These are phyloP conservation scores for Phenganax stokvisi DNA, from an alignment of 92 coral and sea anemone genomes.

Conservation along the genomic window DNA sequence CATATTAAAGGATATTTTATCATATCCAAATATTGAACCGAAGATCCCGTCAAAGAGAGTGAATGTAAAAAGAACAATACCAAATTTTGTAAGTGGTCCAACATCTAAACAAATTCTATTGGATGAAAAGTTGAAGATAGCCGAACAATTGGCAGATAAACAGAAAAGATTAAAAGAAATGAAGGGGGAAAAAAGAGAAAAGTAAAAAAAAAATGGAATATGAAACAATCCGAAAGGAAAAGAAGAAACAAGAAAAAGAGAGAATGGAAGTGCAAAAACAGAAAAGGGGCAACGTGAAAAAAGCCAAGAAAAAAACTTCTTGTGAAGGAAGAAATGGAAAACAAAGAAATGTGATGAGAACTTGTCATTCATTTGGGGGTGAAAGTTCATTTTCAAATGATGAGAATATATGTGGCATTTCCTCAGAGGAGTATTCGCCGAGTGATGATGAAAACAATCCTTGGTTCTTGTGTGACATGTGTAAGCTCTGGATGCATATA, in stretches of 20 bases:
- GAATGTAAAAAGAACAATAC: constrained; percentile 40
- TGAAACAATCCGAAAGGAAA: constrained; percentile 15
- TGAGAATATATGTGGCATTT: constrained; percentile 39
- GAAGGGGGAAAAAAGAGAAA: constrained; percentile 29
- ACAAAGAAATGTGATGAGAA: too few relatives aligned
- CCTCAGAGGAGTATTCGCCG: constrained; percentile 30
- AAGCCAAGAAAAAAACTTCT: constrained; percentile 9
- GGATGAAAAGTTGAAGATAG: constrained; percentile 33
- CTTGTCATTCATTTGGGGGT: too few relatives aligned
- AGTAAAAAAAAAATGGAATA: constrained; percentile 23
- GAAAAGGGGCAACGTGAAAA: constrained; percentile 4
- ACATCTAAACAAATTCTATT: constrained; percentile 31
- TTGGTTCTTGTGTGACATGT: constrained; percentile 45
- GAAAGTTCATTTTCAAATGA: neutral
- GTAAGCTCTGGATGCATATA: constrained; percentile 41
- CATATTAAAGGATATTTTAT: constrained; percentile 33
- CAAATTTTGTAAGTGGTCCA: constrained; percentile 40
- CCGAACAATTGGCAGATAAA: constrained; percentile 30
- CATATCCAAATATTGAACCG: constrained; percentile 38
- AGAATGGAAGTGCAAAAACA: constrained; percentile 11
- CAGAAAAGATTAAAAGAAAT: constrained; percentile 22
- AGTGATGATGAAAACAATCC: constrained; percentile 44
- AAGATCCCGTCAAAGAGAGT: constrained; percentile 41
- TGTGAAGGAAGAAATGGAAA: neutral
- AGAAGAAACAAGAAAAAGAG: constrained; percentile 16